These are phyloP conservation scores for Tribolium freemani DNA, from an alignment of 2,888 invertebrate species.

Conservation along the genomic window DNA sequence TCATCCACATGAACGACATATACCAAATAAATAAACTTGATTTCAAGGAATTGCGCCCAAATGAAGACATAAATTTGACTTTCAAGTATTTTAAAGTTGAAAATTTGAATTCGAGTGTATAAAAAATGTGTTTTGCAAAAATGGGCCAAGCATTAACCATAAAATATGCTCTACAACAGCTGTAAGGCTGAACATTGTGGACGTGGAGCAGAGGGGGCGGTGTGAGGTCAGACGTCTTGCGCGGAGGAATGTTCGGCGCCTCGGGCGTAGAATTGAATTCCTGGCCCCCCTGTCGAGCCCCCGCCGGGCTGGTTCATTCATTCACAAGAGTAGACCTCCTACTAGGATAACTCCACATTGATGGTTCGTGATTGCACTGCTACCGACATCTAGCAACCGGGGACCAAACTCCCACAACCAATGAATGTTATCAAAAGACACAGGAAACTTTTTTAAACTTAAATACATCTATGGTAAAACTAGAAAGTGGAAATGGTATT, in stretches of 20 bases:
- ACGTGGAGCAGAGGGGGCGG: conserved; percentile 52
- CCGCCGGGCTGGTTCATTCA: conserved; percentile 70
- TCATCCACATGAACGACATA: too few relatives aligned
- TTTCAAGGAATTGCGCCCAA: too few relatives aligned
- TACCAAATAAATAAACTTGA: too few relatives aligned
- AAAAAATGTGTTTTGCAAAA: conserved; percentile 33
- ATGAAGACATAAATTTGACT: too few relatives aligned
- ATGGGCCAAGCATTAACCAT: conserved; percentile 16
- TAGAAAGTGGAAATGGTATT: too few relatives aligned
- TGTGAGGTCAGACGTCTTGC: conserved; percentile 67
- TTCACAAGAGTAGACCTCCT: conserved; percentile 70
- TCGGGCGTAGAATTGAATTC: conserved; percentile 71
- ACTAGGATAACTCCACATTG: conserved; percentile 66
- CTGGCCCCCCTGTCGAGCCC: conserved; percentile 68
- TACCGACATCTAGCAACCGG: conserved; percentile 50
- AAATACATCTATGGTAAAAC: too few relatives aligned
- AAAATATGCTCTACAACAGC: conserved; percentile 42
- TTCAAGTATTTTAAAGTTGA: neutral
- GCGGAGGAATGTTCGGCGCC: conserved; percentile 70
- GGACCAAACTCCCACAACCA: neutral
- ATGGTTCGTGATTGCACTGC: conserved; percentile 3
- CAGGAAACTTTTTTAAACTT: neutral
- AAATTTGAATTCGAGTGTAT: conserved; percentile 33
- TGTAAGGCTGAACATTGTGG: conserved; percentile 46
- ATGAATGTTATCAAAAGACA: neutral